A percentile compares a stretch with the other conserved stretches of the same genome.
These are phyloP conservation scores for Sarcoramphus papa DNA, from an alignment of 2,797 vertebrate genomes.

Conservation along the genomic window DNA sequence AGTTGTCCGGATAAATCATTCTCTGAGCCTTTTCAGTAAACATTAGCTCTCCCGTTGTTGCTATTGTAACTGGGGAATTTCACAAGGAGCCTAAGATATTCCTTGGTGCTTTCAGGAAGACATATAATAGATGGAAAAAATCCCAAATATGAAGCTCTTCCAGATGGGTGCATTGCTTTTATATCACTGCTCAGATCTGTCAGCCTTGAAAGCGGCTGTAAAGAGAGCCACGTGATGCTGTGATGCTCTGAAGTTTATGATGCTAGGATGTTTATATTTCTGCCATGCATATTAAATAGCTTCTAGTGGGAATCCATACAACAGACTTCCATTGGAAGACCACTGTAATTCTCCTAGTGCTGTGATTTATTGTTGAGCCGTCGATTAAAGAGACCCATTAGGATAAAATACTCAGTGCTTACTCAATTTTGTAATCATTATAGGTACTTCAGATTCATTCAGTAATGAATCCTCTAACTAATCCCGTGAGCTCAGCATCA, in stretches of 20 bases:
- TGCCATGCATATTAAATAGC: background rate
- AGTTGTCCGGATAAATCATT: background rate
- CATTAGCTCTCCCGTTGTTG: background rate
- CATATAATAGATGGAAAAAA: background rate
- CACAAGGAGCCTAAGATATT: background rate
- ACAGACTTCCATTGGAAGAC: background rate
- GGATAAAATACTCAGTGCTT: background rate
- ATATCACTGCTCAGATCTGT: background rate
- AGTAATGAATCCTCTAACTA: background rate
- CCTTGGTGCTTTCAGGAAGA: background rate
- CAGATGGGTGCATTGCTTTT: background rate
- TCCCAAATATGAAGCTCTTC: background rate
- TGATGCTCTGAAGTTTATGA: background rate
- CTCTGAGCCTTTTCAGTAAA: background rate
- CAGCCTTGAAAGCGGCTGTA: background rate
- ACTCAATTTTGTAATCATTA: background rate
- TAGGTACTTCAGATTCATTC: background rate
- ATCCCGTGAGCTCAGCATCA: background rate
- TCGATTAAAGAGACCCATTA: background rate
- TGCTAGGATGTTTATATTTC: background rate
- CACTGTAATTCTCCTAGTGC: background rate
- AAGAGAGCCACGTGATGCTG: background rate
- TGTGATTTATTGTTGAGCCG: background rate
- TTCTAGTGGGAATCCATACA: background rate
- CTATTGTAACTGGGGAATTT: background rate